A percentile compares a stretch with the other conserved stretches of the same genome.
These are phyloP conservation scores for Eilema caniola DNA, from an alignment of 2,888 invertebrate genomes.

Conservation along the genomic window DNA sequence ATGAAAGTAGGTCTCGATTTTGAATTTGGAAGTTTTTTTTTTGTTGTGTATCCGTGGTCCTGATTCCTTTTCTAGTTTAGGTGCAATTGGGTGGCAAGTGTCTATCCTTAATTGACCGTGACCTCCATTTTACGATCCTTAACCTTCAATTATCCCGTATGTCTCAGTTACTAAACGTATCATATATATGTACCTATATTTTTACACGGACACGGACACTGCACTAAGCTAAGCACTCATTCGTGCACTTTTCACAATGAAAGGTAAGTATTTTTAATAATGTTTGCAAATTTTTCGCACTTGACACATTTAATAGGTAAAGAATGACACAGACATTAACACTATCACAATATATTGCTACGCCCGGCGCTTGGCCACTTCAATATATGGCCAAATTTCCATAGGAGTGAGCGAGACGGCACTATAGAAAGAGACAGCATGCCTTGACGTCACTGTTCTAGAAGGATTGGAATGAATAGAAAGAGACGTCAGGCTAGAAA, in stretches of 20 bases:
- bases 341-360: slow-evolving; percentile 27
- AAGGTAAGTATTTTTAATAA: slow-evolving; percentile 46
- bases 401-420: too few relatives aligned
- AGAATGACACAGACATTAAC: slow-evolving; percentile 26
- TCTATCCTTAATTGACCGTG: slow-evolving; percentile 62
- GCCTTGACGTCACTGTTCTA: too few relatives aligned
- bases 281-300: slow-evolving; percentile 46
- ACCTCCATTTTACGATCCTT: slow-evolving; percentile 61
- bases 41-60: slow-evolving; percentile 43
- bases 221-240: slow-evolving; percentile 50
- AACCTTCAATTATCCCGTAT: slow-evolving; percentile 58
- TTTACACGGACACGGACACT: slow-evolving; percentile 54
- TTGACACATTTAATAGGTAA: slow-evolving; percentile 33
- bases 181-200: slow-evolving; percentile 39
- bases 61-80: slow-evolving; percentile 43
- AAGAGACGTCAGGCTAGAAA: too few relatives aligned
- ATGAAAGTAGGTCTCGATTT: slow-evolving; percentile 42
- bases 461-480: too few relatives aligned
- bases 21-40: slow-evolving; percentile 45
- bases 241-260: slow-evolving; percentile 50
- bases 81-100: slow-evolving; percentile 39
- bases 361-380: too few relatives aligned
- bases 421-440: too few relatives aligned
- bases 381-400: too few relatives aligned
- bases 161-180: slow-evolving; percentile 54